Base-by-base conservation (phyloP, 1,140 invertebrate species). In the Oedothorax gibbosus region DNA sequence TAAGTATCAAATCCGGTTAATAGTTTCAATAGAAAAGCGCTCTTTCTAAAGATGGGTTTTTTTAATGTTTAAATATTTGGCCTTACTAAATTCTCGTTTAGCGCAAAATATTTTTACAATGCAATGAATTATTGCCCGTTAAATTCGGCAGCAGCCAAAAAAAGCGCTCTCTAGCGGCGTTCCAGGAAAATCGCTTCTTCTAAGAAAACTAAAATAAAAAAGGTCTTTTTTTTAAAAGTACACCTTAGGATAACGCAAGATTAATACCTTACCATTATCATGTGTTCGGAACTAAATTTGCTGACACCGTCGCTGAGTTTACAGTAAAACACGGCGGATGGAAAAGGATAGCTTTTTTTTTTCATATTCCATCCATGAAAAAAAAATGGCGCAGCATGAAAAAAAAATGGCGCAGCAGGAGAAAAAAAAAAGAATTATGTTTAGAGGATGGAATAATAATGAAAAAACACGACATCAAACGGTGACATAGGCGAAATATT, bases 211-310 rank as follows among this genome's bases (percentile, higher is more conserved):
- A 50, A 35, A 56, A 54, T 54, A 81, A 71, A 81, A 81, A 81
- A 68, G 18, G 56, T 72, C 53, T 71, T 81, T 53, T 35, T 68
- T 51, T 10, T 53, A 20, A 18, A 18, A 64, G 53, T 68, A 51
- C 53, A 64, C 66, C 64, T 81, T 21, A 49, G 78, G 35, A 81
- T 81, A 81, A 60, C 66, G 51, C 20, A 81, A 81, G 78, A 81
- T 81, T 81, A 81, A 81, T 81, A 81, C 78, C 78, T 49, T 60
- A 57, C 65, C 78, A 81, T 81, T 81, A 81, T 81, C 78, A 81
- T 81, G 53, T 53, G 78, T 81, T 71, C 62, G 57, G 66, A 51
- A 68, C 66, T 69, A 81, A 81, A 81, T 81, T 81, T 81, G 78
- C 78, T 81, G 78, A 81, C 78, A 81, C 66, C n/a, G 49, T 15